Evolutionary conservation across 2,797 vertebrate species (phyloP).

Genomic region (Sebastes nivosus): DNA sequence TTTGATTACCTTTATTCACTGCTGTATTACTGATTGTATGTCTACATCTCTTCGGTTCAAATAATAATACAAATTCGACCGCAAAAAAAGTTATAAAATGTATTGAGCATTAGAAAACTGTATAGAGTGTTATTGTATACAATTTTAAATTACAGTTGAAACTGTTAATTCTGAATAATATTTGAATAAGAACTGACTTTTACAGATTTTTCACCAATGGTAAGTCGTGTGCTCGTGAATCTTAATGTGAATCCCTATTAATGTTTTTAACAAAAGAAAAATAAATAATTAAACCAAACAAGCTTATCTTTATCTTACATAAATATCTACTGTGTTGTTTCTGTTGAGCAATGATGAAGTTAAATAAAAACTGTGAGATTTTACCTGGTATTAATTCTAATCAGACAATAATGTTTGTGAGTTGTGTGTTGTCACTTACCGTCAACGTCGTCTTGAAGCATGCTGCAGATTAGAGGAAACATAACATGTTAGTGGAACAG

Average conservation of each 20-base stretch:
- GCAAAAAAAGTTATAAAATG: background rate
- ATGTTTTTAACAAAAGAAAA: background rate
- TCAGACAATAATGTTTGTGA: background rate
- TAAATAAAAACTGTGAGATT: background rate
- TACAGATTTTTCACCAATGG: background rate
- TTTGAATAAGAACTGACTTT: background rate
- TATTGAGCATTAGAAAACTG: background rate
- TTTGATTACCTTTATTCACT: no score
- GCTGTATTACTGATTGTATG: no score
- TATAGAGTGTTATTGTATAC: no score
- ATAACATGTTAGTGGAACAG: slow-evolving; percentile 25
- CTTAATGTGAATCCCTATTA: background rate
- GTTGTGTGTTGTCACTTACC: slow-evolving; percentile 65
- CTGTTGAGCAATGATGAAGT: background rate
- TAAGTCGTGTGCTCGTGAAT: background rate
- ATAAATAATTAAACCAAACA: background rate
- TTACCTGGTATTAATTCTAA: background rate
- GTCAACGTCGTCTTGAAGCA: slow-evolving; percentile 47
- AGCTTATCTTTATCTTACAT: background rate
- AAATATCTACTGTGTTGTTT: background rate
- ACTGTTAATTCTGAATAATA: background rate
- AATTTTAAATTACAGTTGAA: background rate
- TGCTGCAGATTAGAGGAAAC: slow-evolving; percentile 63
- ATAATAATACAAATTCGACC: no score
- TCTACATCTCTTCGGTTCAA: no score